Evolutionary conservation across 2,888 invertebrate genomes (phyloP).

Genomic region (Dicycla oo): DNA sequence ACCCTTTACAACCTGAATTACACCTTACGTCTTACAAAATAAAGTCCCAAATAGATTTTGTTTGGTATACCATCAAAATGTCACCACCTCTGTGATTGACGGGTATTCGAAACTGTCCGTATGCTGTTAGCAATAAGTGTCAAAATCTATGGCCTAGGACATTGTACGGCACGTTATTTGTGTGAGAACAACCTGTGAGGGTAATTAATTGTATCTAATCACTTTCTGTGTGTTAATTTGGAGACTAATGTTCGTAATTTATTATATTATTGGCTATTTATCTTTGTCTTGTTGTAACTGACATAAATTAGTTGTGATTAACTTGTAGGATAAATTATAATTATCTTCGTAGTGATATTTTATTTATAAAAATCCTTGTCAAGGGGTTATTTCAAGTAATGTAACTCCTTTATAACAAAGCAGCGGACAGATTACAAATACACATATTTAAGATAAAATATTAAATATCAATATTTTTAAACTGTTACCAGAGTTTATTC

Average conservation of each 20-base stretch:
- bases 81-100: constrained; percentile 53
- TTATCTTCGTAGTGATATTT: background rate
- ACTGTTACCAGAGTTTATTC: background rate
- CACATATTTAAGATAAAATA: too few relatives aligned
- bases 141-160: constrained; percentile 30
- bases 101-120: constrained; percentile 39
- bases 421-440: background rate
- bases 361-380: too few relatives aligned
- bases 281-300: constrained; percentile 31
- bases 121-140: constrained; percentile 34
- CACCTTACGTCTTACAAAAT: background rate
- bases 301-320: constrained; percentile 35
- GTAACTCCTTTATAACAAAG: too few relatives aligned
- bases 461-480: too few relatives aligned
- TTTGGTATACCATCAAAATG: constrained; percentile 40
- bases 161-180: constrained; percentile 27
- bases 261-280: constrained; percentile 36
- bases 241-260: constrained; percentile 43
- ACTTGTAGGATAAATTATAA: constrained; percentile 10
- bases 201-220: constrained; percentile 58
- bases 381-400: too few relatives aligned
- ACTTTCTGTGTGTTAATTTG: constrained; percentile 43
- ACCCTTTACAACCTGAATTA: constrained; percentile 28
- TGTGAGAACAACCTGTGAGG: constrained; percentile 43
- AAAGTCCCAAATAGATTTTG: constrained; percentile 16